phyloP scores from a whole-genome alignment of 1,140 invertebrate species.

The Mycetomoellerius zeteki region DNA sequence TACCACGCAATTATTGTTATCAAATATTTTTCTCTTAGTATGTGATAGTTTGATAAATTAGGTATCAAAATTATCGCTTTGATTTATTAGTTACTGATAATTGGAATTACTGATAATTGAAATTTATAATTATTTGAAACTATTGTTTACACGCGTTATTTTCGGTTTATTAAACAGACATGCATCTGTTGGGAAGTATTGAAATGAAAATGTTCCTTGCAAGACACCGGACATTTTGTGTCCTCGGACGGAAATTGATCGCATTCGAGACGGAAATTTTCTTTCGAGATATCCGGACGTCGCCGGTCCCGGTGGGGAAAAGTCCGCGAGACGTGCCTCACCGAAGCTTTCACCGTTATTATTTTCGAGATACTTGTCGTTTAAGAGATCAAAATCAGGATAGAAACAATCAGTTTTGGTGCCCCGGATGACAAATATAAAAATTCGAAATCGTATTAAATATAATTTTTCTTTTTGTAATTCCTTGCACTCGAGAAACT shows the following conservation, averaged over 20 bases:
- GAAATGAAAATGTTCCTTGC: background rate
- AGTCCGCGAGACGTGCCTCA: slow-evolving; percentile 67
- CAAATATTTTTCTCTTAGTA: background rate
- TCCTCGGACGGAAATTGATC: slow-evolving; percentile 41
- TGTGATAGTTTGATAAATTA: background rate
- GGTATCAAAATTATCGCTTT: background rate
- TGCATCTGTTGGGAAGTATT: background rate
- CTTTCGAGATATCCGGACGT: slow-evolving; percentile 59
- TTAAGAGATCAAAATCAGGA: slow-evolving; percentile 75
- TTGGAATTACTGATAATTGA: background rate
- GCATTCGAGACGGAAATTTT: slow-evolving; percentile 65
- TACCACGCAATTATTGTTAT: too few relatives aligned
- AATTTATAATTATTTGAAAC: background rate
- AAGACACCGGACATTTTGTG: background rate
- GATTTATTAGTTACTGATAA: background rate
- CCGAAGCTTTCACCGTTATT: slow-evolving; percentile 84
- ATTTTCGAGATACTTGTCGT: slow-evolving; percentile 81
- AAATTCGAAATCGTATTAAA: background rate
- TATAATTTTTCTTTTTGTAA: background rate
- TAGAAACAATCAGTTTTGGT: background rate
- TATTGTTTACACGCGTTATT: background rate
- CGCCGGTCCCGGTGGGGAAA: background rate
- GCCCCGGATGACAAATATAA: slow-evolving; percentile 6
- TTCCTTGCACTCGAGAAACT: background rate
- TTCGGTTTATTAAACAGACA: background rate